Evolutionary conservation across 2,113 vertebrate species (phyloP).

Genomic region (Pterocles orientalis): DNA sequence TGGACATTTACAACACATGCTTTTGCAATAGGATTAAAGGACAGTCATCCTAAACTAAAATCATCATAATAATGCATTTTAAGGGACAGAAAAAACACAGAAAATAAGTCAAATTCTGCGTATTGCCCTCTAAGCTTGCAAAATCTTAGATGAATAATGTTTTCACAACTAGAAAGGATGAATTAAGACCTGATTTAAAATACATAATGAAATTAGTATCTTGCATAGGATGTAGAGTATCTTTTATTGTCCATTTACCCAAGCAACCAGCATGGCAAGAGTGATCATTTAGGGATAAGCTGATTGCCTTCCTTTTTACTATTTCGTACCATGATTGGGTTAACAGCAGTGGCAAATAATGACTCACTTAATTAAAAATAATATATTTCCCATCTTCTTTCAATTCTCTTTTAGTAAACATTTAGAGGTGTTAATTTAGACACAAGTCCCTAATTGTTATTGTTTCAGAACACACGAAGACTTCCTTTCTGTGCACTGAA

Average conservation of each 20-base stretch:
- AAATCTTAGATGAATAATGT: background rate
- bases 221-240: background rate
- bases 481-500: background rate
- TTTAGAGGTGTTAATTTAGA: background rate
- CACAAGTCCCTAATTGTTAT: background rate
- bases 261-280: background rate
- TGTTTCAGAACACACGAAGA: rapidly evolving
- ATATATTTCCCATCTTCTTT: background rate
- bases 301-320: background rate
- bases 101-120: background rate
- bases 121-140: background rate
- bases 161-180: background rate
- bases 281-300: rapidly evolving
- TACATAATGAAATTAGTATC: background rate
- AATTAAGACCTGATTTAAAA: background rate
- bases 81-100: background rate
- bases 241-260: background rate
- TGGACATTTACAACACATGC: background rate
- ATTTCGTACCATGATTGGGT: background rate
- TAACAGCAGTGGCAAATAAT: background rate
- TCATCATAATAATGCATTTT: rapidly evolving
- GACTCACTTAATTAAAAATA: background rate
- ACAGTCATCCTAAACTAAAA: background rate
- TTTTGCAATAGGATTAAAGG: background rate
- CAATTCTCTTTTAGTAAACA: background rate